Percentiles rank a stretch among this genome's conserved stretches.
Evolutionary conservation across 1,140 invertebrate species (phyloP).

Genomic region (Drosophila mauritiana): DNA sequence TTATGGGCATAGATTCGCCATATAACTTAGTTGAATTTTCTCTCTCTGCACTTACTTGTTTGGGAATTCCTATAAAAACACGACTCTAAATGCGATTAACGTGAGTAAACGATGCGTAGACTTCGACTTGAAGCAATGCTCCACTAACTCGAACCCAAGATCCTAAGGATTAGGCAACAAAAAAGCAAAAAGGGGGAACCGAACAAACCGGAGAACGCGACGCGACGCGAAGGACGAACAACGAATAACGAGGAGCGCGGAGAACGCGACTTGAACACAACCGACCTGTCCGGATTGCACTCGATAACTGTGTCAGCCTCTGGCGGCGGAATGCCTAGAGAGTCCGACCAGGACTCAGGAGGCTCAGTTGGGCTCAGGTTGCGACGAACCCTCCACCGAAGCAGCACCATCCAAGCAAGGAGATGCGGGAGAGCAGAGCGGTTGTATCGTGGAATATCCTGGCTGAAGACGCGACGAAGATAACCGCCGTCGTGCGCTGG

Average conservation of each 20-base stretch:
- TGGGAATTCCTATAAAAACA: constrained; percentile 13
- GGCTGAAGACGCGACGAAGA: constrained; percentile 55
- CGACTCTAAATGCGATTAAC: constrained; percentile 54
- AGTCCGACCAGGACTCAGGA: constrained; percentile 24
- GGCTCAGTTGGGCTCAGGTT: constrained; percentile 43
- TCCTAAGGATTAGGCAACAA: constrained; percentile 57
- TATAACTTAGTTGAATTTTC: no score
- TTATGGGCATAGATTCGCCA: not conserved
- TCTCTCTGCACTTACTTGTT: constrained; percentile 49
- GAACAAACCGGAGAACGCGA: constrained; percentile 62
- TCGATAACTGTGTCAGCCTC: constrained; percentile 83
- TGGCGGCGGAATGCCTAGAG: constrained; percentile 66
- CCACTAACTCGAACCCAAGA: constrained; percentile 31
- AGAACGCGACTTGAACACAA: constrained; percentile 50
- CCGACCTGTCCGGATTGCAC: constrained; percentile 83
- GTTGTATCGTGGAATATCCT: constrained; percentile 41
- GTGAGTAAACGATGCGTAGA: constrained; percentile 34
- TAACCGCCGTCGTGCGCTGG: constrained; percentile 31
- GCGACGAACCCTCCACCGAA: constrained; percentile 31
- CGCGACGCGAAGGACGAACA: constrained; percentile 54
- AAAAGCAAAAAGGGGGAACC: not conserved
- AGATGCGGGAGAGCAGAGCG: constrained; percentile 32
- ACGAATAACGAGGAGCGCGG: constrained; percentile 14
- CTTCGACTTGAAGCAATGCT: constrained; percentile 30
- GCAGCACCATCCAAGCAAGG: not conserved